phyloP scores from a whole-genome alignment of 2,888 invertebrate species.

The Ferdinandea cuprea region DNA sequence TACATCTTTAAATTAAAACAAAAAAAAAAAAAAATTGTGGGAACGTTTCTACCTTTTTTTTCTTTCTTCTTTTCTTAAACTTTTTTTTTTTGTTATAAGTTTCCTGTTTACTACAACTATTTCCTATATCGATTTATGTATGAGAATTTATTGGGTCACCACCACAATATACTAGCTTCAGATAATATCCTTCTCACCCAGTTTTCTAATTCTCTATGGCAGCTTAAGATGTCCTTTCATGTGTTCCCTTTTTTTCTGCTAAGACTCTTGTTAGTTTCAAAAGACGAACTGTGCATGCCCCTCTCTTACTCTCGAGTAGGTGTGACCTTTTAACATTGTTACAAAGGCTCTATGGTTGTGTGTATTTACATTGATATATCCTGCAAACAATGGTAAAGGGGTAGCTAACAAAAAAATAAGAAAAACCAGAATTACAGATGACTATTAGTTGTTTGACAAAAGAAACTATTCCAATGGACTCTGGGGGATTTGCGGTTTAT shows the following conservation, averaged over 20 bases:
- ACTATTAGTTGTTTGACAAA: constrained; percentile 33
- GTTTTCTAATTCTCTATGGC: constrained; percentile 10
- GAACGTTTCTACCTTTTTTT: constrained; percentile 69
- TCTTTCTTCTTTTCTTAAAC: constrained; percentile 1
- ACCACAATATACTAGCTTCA: constrained; percentile 5
- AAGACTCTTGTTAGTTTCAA: constrained; percentile 38
- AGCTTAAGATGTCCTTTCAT: constrained; percentile 31
- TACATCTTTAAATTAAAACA: constrained; percentile 13
- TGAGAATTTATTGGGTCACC: constrained; percentile 55
- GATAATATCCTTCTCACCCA: constrained; percentile 31
- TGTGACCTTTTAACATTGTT: constrained; percentile 67
- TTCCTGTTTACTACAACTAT: constrained; percentile 8
- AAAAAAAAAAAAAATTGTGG: constrained; percentile 62
- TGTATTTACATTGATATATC: constrained; percentile 38
- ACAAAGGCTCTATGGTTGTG: constrained; percentile 6
- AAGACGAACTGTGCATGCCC: constrained; percentile 49
- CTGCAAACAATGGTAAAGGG: constrained; percentile 27
- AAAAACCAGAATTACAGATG: constrained; percentile 24
- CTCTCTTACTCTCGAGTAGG: constrained; percentile 55
- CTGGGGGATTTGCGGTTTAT: constrained; percentile 18
- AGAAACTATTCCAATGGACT: constrained; percentile 23
- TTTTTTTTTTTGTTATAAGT: constrained; percentile 11
- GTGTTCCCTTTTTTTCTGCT: constrained; percentile 25
- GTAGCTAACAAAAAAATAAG: constrained; percentile 15
- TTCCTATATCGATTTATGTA: constrained; percentile 16